Evolutionary conservation across 2,113 vertebrate species (phyloP).

Genomic region (Camelus dromedarius): DNA sequence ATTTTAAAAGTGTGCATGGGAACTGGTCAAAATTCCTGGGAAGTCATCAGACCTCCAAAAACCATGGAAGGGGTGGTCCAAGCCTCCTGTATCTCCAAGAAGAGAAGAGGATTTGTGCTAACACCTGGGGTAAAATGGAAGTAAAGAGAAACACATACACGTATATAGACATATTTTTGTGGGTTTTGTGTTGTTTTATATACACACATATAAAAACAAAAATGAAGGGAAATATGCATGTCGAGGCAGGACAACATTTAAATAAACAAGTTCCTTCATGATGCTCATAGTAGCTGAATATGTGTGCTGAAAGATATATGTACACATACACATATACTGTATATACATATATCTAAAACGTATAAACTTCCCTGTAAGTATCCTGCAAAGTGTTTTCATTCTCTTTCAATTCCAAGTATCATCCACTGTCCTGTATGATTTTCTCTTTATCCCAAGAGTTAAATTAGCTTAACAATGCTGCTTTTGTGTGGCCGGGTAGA

Average conservation of each 20-base stretch:
- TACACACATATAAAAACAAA: not conserved
- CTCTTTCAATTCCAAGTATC: not conserved
- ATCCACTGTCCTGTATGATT: not conserved
- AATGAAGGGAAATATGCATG: not conserved
- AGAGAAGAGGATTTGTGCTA: not conserved
- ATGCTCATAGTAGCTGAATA: not conserved
- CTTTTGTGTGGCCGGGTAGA: not conserved
- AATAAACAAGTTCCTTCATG: not conserved
- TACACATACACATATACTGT: no score
- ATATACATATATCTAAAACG: no score
- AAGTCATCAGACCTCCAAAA: not conserved
- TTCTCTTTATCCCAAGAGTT: not conserved
- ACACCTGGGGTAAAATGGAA: not conserved
- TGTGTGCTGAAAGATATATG: not conserved
- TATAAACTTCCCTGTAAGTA: not conserved
- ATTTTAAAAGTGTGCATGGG: not conserved
- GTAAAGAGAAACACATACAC: not conserved
- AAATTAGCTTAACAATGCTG: not conserved
- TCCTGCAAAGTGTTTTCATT: not conserved
- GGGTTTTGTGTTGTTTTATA: not conserved
- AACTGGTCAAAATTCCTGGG: not conserved
- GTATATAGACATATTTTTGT: not conserved
- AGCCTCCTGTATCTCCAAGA: not conserved
- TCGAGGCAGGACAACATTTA: not conserved
- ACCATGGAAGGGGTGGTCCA: not conserved